Base-by-base conservation (phyloP, 2,888 invertebrate species). In the Boloria euphrosyne region DNA sequence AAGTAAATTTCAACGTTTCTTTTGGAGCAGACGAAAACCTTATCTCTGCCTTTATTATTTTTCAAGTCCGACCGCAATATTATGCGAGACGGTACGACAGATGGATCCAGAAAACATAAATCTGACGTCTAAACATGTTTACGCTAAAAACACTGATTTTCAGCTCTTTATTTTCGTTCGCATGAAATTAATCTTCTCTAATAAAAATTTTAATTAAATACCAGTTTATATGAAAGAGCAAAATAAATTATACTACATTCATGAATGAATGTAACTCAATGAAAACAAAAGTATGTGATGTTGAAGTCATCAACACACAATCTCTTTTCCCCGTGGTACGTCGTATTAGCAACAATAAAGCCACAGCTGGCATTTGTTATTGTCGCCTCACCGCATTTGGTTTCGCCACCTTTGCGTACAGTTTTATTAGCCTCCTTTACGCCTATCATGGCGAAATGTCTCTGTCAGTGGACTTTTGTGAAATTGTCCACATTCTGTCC, bases 61-160 rank as follows among this genome's bases (percentile, higher is more conserved):
- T 85, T 82, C 86, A 80, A 87, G 87, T 85, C 83, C 80, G 84
- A 82, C 85, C 84, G 82, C 87, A 87, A 87, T 89, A 89, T 90
- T 89, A 90, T 86, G 85, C 87, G 84, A 87, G 82, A 83, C 82
- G 81, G 80, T 79, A 82, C 80, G 83, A 83, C 84, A 85, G 88
- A 89, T 86, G 86, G 87, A 89, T 89, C 55, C 87, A 87, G 86
- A 85, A 87, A 84, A 87, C 86, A 88, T 87, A 89, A 90, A 89
- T 90, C 86, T 86, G 81, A 84, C 80, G 82, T 85, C 85, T 88
- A 84, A 89, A 86, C 85, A 87, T 88, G 86, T 89, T 89, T 86
- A 80, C 81, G 80, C 76, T 82, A 78, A 81, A 85, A 79, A 78
- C 76, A 71, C 71, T 76, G 73, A 74, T 71, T 75, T 74, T 72